Conservation (phyloP, 2,797 vertebrate species). For the Pipistrellus pygmaeus region DNA sequence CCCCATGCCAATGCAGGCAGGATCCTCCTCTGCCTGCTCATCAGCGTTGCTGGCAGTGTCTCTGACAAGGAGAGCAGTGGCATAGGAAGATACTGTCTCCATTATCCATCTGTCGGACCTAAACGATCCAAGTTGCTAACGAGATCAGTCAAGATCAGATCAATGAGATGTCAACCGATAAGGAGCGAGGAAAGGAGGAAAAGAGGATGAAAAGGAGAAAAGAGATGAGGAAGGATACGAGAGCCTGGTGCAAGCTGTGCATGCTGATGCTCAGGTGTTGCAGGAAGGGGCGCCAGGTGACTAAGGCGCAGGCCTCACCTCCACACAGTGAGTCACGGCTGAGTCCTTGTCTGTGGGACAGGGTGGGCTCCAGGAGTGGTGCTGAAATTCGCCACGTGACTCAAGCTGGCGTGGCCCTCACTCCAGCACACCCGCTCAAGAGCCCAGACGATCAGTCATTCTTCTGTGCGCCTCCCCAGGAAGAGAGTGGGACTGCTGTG, state of each 20-base stretch:
- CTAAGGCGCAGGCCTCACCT: neutral
- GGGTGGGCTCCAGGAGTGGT: neutral
- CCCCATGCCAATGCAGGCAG: neutral
- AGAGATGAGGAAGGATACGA: neutral
- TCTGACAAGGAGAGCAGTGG: neutral
- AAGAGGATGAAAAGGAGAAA: neutral
- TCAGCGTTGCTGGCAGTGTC: neutral
- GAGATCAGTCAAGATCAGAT: neutral
- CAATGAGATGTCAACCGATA: neutral
- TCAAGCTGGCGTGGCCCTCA: conserved; percentile 39
- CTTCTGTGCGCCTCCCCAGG: neutral
- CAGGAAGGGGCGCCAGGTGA: conserved; percentile 28
- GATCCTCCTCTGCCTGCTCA: neutral
- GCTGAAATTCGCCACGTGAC: conserved; percentile 23
- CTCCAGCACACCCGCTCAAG: neutral
- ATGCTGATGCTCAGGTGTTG: neutral
- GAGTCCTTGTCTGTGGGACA: conserved; percentile 60
- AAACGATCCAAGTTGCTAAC: neutral
- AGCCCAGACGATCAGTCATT: neutral
- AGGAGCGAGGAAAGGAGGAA: neutral
- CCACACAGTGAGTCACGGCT: conserved; percentile 60
- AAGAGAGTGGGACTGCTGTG: neutral
- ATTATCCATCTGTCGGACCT: neutral
- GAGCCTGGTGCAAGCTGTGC: neutral
- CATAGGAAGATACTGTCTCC: neutral